Evolutionary conservation across 2,797 vertebrate genomes (phyloP).

Genomic region (Momotus momota): DNA sequence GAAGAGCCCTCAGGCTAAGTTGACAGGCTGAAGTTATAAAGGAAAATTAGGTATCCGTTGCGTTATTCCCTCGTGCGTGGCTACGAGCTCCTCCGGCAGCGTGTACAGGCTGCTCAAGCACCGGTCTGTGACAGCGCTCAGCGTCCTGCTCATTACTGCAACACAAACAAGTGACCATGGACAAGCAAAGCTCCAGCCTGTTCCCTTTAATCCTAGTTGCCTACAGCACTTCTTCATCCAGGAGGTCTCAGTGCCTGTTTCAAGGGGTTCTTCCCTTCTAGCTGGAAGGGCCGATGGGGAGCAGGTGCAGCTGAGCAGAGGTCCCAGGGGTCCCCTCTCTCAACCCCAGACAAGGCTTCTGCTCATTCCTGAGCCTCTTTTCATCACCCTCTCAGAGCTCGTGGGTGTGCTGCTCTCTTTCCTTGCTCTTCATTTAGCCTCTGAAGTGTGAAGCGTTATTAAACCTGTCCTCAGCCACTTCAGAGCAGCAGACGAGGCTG

Average conservation of each 20-base stretch:
- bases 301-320: accelerated
- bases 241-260: neutral
- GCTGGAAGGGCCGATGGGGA: accelerated
- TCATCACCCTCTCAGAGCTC: accelerated
- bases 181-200: neutral
- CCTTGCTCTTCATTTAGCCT: neutral
- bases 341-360: neutral
- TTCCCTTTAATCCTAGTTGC: neutral
- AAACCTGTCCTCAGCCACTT: conserved; percentile 14
- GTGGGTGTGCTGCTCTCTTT: neutral
- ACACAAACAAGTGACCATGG: accelerated
- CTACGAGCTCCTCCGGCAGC: accelerated
- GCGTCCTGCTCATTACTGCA: accelerated
- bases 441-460: neutral
- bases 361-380: accelerated
- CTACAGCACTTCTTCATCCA: accelerated
- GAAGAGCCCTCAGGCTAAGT: neutral
- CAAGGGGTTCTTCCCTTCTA: accelerated
- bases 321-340: neutral
- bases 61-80: accelerated
- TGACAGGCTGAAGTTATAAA: accelerated
- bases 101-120: accelerated
- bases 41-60: accelerated
- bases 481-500: conserved; percentile 3
- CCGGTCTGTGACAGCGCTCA: neutral